Base-by-base conservation (phyloP, 2,888 invertebrate genomes). In the Heliconius cydno region DNA sequence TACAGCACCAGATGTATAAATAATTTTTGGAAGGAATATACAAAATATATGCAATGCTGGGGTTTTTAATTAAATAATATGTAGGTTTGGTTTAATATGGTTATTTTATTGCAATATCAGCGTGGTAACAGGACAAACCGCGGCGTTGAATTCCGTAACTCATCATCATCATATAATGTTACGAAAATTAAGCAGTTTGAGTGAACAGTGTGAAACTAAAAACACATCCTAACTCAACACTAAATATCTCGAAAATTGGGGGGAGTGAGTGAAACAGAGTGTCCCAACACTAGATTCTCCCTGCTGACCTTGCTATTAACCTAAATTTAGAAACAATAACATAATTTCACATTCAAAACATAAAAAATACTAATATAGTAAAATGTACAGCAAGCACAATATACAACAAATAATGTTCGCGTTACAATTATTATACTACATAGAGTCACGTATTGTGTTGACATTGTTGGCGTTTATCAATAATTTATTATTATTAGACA, bases 371-470 rank as follows among this genome's bases (percentile, higher is more conserved):
- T 68, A 34, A 4, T 22, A 25, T 68, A 68, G n/a, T n/a, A 22
- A 71, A 52, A 30, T 71, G 71, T 30, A 46, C 52, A 28, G 30
- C 41, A 71, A 71, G 71, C 71, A 30, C 30, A 71, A 52, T 52
- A n/a, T 52, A 52, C 19, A 2, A 52, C 7, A 52, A 30, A 71
- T 22, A 19, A 25, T 30, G 71, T 72, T 72, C 30, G 71, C 28
- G 71, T 72, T 52, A 46, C 71, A 72, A 68, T 68, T 68, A 41
- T 41, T 46, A 28, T 72, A 22, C 19, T 70, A 46, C 52, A 72
- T 52, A 57, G 52, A 72, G 72, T 30, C 72, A 72, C 72, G 72
- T 72, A 72, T 22, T 72, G n/a, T 72, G 72, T 72, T 72, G 72
- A 72, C 52, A 72, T 52, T 52, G 28, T n/a, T 13, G 10, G 12